Conservation (phyloP, 2,113 vertebrate genomes). For the Bungarus multicinctus region DNA sequence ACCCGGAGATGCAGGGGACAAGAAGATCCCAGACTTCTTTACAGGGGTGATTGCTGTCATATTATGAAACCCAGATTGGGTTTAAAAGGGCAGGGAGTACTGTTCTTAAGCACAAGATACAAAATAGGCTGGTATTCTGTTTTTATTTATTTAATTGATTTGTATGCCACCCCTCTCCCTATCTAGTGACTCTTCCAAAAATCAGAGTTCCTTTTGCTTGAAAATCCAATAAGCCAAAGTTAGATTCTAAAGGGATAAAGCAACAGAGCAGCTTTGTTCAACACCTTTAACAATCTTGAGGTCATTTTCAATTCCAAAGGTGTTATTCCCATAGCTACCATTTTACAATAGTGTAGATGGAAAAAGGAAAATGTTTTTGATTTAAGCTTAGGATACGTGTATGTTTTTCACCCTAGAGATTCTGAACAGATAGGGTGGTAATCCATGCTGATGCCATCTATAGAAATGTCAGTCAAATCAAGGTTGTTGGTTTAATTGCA, state of each 20-base stretch:
- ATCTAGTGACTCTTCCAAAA: neutral
- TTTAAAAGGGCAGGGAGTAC: neutral
- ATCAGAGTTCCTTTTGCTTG: neutral
- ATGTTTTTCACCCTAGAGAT: neutral
- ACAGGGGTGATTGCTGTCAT: neutral
- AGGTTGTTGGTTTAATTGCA: neutral
- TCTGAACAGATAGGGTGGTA: neutral
- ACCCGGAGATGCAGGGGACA: neutral
- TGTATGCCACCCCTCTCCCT: neutral
- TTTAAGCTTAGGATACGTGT: neutral
- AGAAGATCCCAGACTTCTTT: neutral
- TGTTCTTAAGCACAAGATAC: neutral
- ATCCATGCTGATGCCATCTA: neutral
- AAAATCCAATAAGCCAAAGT: neutral
- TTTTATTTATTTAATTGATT: neutral
- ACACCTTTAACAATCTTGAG: neutral
- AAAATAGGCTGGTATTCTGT: neutral
- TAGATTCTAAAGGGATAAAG: neutral
- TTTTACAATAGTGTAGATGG: neutral
- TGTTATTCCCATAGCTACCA: neutral
- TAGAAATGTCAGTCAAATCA: neutral
- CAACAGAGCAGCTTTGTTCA: neutral
- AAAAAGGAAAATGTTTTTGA: neutral
- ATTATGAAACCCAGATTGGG: neutral
- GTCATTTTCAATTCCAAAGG: neutral